phyloP scores from a whole-genome alignment of 2,113 vertebrate species.

The Aramus guarauna region DNA sequence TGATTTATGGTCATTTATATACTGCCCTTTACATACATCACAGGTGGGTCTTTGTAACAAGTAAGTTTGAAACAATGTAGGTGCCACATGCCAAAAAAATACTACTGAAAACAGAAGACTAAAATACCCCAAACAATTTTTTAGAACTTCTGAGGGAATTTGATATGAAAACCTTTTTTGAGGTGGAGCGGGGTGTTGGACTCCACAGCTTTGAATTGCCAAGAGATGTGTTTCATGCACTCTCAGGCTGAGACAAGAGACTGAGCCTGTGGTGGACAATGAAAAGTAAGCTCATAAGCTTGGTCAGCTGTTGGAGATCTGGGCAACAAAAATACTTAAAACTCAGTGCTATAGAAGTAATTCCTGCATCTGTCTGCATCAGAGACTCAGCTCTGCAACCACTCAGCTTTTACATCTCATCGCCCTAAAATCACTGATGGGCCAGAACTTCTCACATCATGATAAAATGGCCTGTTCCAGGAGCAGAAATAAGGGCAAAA shows the following conservation, averaged over 20 bases:
- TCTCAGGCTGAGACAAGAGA: not conserved
- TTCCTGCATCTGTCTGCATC: not conserved
- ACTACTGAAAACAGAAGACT: not conserved
- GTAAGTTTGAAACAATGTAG: not conserved
- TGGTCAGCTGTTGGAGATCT: not conserved
- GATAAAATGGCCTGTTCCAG: not conserved
- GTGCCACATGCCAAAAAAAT: not conserved
- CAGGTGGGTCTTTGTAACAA: not conserved
- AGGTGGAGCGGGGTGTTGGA: not conserved
- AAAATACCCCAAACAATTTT: not conserved
- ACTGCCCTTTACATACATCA: not conserved
- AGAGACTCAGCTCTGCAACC: not conserved
- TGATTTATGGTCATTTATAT: rapidly evolving
- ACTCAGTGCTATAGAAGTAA: not conserved
- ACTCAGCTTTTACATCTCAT: not conserved
- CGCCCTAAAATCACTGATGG: not conserved
- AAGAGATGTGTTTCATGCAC: not conserved
- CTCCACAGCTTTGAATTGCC: not conserved
- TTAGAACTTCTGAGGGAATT: not conserved
- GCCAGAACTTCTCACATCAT: not conserved
- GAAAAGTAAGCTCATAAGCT: not conserved
- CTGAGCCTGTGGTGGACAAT: not conserved
- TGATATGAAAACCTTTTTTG: not conserved
- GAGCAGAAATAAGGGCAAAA: not conserved
- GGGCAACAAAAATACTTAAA: not conserved